Evolutionary conservation across 2,888 invertebrate genomes (phyloP).

Genomic region (Argyresthia goedartella): DNA sequence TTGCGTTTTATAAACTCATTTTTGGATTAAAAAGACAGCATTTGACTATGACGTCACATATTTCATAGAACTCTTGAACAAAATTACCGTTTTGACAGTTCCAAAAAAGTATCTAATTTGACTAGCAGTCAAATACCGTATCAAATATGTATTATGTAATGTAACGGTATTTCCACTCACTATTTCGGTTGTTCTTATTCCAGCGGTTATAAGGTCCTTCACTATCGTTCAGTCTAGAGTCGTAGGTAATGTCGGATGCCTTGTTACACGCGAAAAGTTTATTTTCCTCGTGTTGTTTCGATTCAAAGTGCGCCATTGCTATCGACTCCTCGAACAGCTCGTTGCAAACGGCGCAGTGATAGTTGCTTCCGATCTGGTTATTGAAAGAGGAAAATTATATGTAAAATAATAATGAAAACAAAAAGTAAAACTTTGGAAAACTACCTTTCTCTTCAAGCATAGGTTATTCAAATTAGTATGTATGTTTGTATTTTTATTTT

Average conservation of each 20-base stretch:
- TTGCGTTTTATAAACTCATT: no score
- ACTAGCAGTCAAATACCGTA: no score
- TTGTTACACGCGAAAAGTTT: conserved; percentile 17
- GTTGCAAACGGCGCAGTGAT: conserved; percentile 31
- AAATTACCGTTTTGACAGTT: no score
- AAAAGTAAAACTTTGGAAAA: neutral
- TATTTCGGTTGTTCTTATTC: neutral
- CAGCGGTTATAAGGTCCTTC: neutral
- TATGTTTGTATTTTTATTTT: no score
- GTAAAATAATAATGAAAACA: neutral
- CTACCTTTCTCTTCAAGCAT: neutral
- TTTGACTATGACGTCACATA: no score
- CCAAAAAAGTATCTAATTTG: no score
- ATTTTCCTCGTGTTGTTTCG: conserved; percentile 18
- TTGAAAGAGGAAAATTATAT: conserved; percentile 5
- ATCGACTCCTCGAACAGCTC: conserved; percentile 9
- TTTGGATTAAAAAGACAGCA: no score
- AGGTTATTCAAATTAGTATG: neutral
- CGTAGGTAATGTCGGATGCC: conserved; percentile 14
- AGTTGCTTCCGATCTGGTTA: conserved; percentile 19
- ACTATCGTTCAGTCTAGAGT: conserved; percentile 5
- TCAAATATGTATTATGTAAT: no score
- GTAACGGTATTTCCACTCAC: no score
- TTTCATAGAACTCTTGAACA: no score
- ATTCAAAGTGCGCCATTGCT: conserved; percentile 12